phyloP scores from a whole-genome alignment of 2,113 vertebrate species.

The Syngnathus scovelli region DNA sequence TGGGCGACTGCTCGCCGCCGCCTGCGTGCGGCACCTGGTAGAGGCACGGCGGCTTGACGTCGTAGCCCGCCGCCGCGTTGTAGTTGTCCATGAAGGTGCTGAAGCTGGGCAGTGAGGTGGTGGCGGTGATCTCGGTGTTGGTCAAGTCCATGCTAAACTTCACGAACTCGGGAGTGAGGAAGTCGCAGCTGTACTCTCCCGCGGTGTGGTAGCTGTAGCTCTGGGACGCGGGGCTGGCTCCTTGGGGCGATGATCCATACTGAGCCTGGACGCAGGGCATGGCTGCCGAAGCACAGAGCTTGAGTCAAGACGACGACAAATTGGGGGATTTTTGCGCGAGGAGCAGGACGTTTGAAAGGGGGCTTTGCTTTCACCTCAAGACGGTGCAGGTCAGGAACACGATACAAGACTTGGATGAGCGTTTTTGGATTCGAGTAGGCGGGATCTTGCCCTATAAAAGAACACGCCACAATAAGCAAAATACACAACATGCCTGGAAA shows the following conservation, averaged over 20 bases:
- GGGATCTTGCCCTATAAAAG: slow-evolving; percentile 52
- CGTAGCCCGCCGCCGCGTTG: slow-evolving; percentile 83
- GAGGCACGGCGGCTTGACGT: slow-evolving; percentile 98
- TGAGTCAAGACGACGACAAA: not conserved
- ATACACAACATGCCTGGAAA: not conserved
- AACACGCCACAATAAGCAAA: slow-evolving; percentile 1
- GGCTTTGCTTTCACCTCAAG: not conserved
- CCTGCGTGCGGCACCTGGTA: slow-evolving; percentile 96
- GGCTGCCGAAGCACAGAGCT: slow-evolving; percentile 71
- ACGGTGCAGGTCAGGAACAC: slow-evolving; percentile 55
- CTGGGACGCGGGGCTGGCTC: slow-evolving; percentile 99
- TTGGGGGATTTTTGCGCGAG: no score
- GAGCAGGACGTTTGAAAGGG: not conserved
- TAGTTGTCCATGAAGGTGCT: slow-evolving; percentile 99
- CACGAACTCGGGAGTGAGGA: slow-evolving; percentile 97
- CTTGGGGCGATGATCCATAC: slow-evolving; percentile 99
- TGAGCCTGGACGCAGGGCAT: slow-evolving; percentile 99
- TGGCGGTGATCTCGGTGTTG: slow-evolving; percentile 99
- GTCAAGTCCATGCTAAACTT: slow-evolving; percentile 99
- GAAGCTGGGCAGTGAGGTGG: slow-evolving; percentile 98
- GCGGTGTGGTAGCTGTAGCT: slow-evolving; percentile 98
- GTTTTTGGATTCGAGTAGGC: slow-evolving; percentile 72
- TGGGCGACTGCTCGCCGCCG: slow-evolving; percentile 86
- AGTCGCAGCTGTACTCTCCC: slow-evolving; percentile 99
- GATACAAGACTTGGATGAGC: slow-evolving; percentile 73